Base-by-base conservation (phyloP, 2,888 invertebrate species). In the Athripsodes cinereus region DNA sequence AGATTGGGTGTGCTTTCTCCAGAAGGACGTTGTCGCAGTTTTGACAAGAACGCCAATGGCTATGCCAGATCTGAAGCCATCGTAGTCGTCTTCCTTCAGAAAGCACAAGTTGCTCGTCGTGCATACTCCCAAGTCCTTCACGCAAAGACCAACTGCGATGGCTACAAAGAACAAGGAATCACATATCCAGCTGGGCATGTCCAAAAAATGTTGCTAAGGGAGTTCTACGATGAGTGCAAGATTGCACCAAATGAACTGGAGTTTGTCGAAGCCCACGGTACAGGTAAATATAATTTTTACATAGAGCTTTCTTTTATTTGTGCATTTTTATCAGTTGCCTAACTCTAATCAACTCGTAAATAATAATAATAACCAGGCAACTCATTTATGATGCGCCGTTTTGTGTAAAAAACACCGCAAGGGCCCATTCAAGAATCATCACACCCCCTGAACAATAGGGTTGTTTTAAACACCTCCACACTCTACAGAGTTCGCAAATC, bases 21-120 rank as follows among this genome's bases (percentile, higher is more conserved):
- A 0, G 90, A 95, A 63, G 96, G 97, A 0, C 81, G 82, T 52
- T 96, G 96, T 73, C 92, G 92, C 69, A 87, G 91, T 46, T 97
- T 98, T 69, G 97, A 98, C 73, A 85, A 85, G 63, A 80, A 82
- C 52, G 91, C 88, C 19, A 82, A 87, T 66, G 93, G 94, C 0
- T 94, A 93, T 67, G 87, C 86, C 0, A 82, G 93, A 16, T 86
- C 91, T n/a, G 94, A 94, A 71, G 85, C 89, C 0, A 76, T 91
- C 2, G 83, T 81, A 3, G 84, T 85, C 0, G 68, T 87, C 35
- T 83, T 87, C 66, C 69, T 94, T 18, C 92, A 94, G 70, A 89
- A 94, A 70, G 81, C 81, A 22, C 79, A 82, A 31, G 78, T 82
- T 64, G 86, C 88, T 0, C 83, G 83, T 64, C 79, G 83, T 52